Percentiles rank a stretch among this genome's conserved stretches.
phyloP scores from a whole-genome alignment of 2,888 invertebrate genomes.

The Allygus modestus region DNA sequence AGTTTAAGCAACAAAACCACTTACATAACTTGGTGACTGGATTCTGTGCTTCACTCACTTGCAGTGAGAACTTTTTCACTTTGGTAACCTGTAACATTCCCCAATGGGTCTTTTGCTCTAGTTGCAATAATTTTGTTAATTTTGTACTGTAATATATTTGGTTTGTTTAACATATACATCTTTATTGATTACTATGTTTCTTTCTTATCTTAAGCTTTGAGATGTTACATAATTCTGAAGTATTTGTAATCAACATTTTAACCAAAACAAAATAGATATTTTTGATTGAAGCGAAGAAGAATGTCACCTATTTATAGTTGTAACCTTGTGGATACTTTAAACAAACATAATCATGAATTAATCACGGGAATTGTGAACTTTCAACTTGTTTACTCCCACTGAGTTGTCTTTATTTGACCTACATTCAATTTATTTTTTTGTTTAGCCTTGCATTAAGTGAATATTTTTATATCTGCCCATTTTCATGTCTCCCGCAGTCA shows the following conservation, averaged over 20 bases:
- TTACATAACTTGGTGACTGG: neutral
- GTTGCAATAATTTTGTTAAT: neutral
- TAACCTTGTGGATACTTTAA: neutral
- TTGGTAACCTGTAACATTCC: conserved; percentile 12
- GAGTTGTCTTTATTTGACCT: neutral
- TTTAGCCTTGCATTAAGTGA: neutral
- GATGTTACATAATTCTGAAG: too few relatives aligned
- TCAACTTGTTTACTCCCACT: conserved; percentile 17
- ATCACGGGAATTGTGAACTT: conserved; percentile 32
- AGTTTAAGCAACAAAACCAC: conserved; percentile 21
- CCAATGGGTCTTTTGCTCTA: neutral
- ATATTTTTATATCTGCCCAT: too few relatives aligned
- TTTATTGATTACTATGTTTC: too few relatives aligned
- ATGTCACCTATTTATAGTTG: too few relatives aligned
- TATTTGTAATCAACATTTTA: too few relatives aligned
- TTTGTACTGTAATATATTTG: too few relatives aligned
- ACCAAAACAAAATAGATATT: too few relatives aligned
- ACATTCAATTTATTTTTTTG: neutral
- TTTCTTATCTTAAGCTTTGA: too few relatives aligned
- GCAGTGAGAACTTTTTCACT: conserved; percentile 7
- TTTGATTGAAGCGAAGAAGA: too few relatives aligned
- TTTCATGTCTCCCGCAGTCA: too few relatives aligned
- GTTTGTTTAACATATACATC: too few relatives aligned
- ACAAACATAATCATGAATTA: neutral
- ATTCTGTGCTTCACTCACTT: neutral